Conservation (phyloP, 2,113 vertebrate genomes). For the Istiophorus platypterus region DNA sequence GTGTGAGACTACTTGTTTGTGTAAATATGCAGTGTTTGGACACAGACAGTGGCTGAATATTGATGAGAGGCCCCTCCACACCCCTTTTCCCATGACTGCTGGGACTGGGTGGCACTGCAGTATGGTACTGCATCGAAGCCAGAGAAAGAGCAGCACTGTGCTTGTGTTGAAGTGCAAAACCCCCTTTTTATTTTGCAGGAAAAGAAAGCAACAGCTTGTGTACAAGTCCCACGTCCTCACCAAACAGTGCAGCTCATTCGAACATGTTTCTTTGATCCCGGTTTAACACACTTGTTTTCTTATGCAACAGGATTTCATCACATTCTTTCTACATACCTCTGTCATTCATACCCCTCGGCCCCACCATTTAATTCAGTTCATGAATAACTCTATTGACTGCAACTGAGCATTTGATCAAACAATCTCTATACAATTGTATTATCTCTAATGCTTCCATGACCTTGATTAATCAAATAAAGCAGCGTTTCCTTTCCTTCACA, state of each 20-base stretch:
- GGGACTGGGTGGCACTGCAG: conserved; percentile 74
- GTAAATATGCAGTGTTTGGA: conserved; percentile 48
- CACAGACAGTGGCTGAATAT: conserved; percentile 72
- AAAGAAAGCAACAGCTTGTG: conserved; percentile 4
- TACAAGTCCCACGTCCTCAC: background rate
- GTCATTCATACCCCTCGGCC: background rate
- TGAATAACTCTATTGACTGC: conserved; percentile 35
- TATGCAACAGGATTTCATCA: conserved; percentile 6
- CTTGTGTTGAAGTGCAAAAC: conserved; percentile 53
- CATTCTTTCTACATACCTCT: background rate
- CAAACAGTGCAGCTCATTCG: conserved; percentile 13
- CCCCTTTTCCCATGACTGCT: conserved; percentile 66
- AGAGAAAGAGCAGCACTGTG: conserved; percentile 64
- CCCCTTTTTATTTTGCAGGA: conserved; percentile 20
- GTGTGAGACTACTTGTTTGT: conserved; percentile 25
- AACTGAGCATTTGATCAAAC: conserved; percentile 23
- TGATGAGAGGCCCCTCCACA: conserved; percentile 77
- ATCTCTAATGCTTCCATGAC: conserved; percentile 18
- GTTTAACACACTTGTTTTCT: background rate
- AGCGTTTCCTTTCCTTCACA: background rate
- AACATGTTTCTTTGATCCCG: conserved; percentile 11
- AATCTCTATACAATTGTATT: background rate
- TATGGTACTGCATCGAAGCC: conserved; percentile 53
- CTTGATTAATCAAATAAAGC: conserved; percentile 29
- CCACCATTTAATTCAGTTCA: conserved; percentile 7